phyloP scores from a whole-genome alignment of 2,797 vertebrate species.

The Champsocephalus esox region DNA sequence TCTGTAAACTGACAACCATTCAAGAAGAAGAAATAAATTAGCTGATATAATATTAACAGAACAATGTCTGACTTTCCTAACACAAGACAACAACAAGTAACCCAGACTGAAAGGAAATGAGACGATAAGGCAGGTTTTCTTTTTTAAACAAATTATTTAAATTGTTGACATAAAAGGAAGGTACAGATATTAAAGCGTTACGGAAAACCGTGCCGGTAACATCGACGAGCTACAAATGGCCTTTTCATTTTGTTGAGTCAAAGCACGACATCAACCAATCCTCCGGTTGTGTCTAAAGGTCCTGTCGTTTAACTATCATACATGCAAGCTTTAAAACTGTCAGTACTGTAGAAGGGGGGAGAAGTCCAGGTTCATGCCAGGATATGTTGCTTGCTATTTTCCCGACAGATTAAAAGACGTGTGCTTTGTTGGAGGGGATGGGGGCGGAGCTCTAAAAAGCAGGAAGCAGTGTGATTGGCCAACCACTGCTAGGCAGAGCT shows the following conservation, averaged over 20 bases:
- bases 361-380: slow-evolving; percentile 24
- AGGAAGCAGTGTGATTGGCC: slow-evolving; percentile 62
- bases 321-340: slow-evolving; percentile 59
- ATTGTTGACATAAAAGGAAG: slow-evolving; percentile 55
- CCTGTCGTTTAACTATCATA: slow-evolving; percentile 26
- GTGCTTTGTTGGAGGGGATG: slow-evolving; percentile 49
- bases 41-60: slow-evolving; percentile 15
- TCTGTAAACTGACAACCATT: slow-evolving; percentile 17
- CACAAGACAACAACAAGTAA: slow-evolving; percentile 29
- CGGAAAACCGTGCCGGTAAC: slow-evolving; percentile 60
- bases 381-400: slow-evolving; percentile 44
- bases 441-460: slow-evolving; percentile 66
- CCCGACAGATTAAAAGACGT: slow-evolving; percentile 45
- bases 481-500: slow-evolving; percentile 82
- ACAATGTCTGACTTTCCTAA: slow-evolving; percentile 10
- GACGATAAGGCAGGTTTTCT: slow-evolving; percentile 46
- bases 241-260: slow-evolving; percentile 51
- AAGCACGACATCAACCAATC: slow-evolving; percentile 49
- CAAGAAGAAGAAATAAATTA: not conserved
- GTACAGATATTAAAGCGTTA: slow-evolving; percentile 71
- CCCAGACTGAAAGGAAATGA: slow-evolving; percentile 40
- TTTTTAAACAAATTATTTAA: slow-evolving; percentile 60
- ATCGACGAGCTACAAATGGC: slow-evolving; percentile 73
- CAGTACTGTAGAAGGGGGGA: slow-evolving; percentile 34
- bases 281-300: slow-evolving; percentile 12